Base-by-base conservation (phyloP, 2,888 invertebrate species). In the Fragum whitleyi region DNA sequence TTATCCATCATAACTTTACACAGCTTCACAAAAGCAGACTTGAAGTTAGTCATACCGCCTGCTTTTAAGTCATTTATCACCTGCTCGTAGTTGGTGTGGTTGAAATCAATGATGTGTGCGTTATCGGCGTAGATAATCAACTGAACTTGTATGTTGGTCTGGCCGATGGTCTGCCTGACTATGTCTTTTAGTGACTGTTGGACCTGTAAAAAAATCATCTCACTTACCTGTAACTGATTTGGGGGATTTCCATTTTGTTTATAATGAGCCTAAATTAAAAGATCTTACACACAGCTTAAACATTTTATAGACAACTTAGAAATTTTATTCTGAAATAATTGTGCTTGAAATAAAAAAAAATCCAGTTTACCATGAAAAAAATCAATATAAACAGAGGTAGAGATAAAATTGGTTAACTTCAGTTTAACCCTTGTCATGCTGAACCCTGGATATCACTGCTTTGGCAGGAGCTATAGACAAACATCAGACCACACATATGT, bases 121-220 rank as follows among this genome's bases (percentile, higher is more conserved):
- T 1, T 65, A 16, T 28, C 32, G 16, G 69, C 73, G 57, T 87
- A 89, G n/a, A 81, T 26, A 2, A 89, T 80, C 9, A 89, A 57
- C 47, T 89, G 81, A 26, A 86, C 81, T 11, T 67, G 67, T 0
- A 87, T 26, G 47, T 74, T 59, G 1, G 53, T 16, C 7, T 70
- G 68, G 1, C 47, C 39, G 16, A 88, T 28, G 23, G 86, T 83
- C 9, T 77, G 67, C 0, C 74, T 74, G 26, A 89, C 39, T 1
- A 88, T 79, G 23, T 86, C 79, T 14, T 69, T 65, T 1, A 89
- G 65, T 0, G 89, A 86, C 23, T 71, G 74, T 65, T 88, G 82
- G 3, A 87, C 86, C 89, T 89, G 39, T 11, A 61, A 59, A 51
- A 32, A 53, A 70, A 36, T 36, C 5, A 36, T n/a, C n/a, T n/a